Evolutionary conservation across 2,888 invertebrate species (phyloP), one percentile per base, ranked within the genome.

Genomic region (Aplocera efformata): DNA sequence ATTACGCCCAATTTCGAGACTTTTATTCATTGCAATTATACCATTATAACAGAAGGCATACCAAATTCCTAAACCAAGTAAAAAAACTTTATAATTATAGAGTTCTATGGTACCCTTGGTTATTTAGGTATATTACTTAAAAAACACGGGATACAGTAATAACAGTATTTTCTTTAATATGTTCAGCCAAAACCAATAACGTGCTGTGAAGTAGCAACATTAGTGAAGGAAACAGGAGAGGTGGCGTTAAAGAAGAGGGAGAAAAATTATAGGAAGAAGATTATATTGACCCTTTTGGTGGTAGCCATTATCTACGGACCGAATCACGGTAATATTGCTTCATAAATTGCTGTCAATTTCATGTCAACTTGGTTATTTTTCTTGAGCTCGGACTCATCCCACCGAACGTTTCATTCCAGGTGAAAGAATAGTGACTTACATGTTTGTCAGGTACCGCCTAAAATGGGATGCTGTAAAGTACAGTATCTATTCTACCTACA

Each of bases 241-340:
- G 86, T 90, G 0, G 89, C 89, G 1, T 74, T 89, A 33, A 89
- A 80, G 51, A 80, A 88, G 46, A 71, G 90, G 17, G 74, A 79
- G n/a, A 67, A 67, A 0, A 79, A 83, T 42, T 56, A 63, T 6
- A 79, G 84, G 20, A 67, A 60, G 37, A 85, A 89, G 50, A 82
- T 90, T 13, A 71, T 86, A 23, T 49, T 84, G 11, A 88, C 89
- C 1, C 74, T 90, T 32, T 46, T 85, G 11, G 71, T 88, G 1
- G 89, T 88, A 2, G 77, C 83, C 13, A 76, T 90, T 1, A 68
- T 90, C 2, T 85, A 90, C 50, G 90, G 90, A 21, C 90, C 90
- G 0, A 77, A 79, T 51, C 88, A 89, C 56, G 90, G 90, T 90
- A 64, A 75, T 72, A 53, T 25, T 30, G 47, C n/a, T 7, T 40